A percentile compares a stretch with the other conserved stretches of the same genome.
phyloP scores from a whole-genome alignment of 2,113 vertebrate genomes.

The Phaethornis superciliosus region DNA sequence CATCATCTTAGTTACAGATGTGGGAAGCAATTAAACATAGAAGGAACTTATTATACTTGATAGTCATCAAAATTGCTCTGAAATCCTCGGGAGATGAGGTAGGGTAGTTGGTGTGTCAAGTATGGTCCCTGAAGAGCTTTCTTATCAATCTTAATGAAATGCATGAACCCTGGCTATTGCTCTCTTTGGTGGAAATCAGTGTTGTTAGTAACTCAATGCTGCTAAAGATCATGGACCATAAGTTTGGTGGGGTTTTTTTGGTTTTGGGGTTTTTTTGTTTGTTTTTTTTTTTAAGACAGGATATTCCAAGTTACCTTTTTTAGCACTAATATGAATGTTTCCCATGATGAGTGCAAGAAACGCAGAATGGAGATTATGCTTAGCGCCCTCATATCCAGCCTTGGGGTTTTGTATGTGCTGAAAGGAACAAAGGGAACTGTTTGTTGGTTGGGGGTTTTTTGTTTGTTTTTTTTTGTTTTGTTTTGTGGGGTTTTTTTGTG shows the following conservation, averaged over 20 bases:
- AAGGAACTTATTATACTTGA: neutral
- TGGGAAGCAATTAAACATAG: neutral
- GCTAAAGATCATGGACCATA: neutral
- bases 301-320: neutral
- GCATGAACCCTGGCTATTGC: neutral
- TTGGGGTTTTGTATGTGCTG: neutral
- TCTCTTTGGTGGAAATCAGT: neutral
- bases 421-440: neutral
- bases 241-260: too few relatives aligned
- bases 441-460: too few relatives aligned
- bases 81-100: neutral
- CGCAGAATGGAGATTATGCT: neutral
- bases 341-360: neutral
- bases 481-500: too few relatives aligned
- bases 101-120: neutral
- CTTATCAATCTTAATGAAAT: fast-evolving
- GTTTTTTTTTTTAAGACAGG: neutral
- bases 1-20: neutral
- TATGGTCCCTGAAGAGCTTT: neutral
- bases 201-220: neutral
- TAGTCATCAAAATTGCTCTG: neutral
- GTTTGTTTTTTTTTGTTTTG: too few relatives aligned
- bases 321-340: neutral
- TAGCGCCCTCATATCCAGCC: neutral
- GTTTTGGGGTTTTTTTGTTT: too few relatives aligned